Evolutionary conservation across 2,797 vertebrate genomes (phyloP).

Genomic region (Enteromius paludinosus): DNA sequence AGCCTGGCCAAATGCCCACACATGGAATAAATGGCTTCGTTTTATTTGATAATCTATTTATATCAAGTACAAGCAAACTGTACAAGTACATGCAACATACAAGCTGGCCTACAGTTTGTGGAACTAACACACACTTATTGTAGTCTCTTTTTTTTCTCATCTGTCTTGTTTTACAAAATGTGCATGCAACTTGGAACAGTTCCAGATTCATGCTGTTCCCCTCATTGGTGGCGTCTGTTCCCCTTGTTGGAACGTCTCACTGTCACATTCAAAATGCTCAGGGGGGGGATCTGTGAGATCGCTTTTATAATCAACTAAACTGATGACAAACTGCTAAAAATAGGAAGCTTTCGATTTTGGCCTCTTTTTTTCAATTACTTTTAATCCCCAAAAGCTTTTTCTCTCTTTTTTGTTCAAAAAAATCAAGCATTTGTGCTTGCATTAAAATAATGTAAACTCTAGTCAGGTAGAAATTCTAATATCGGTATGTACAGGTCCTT

Average conservation of each 20-base stretch:
- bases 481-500: conserved; percentile 49
- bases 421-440: conserved; percentile 93
- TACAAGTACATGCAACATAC: conserved; percentile 99
- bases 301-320: conserved; percentile 35
- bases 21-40: conserved; percentile 93
- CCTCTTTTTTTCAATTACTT: conserved; percentile 59
- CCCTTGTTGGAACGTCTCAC: conserved; percentile 51
- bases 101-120: conserved; percentile 95
- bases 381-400: conserved; percentile 47
- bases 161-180: conserved; percentile 90
- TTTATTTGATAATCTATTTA: conserved; percentile 93
- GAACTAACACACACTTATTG: conserved; percentile 92
- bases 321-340: conserved; percentile 49
- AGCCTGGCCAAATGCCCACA: conserved; percentile 84
- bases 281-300: conserved; percentile 35
- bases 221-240: conserved; percentile 76
- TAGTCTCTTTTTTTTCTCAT: conserved; percentile 80
- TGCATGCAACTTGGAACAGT: conserved; percentile 95
- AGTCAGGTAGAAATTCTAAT: conserved; percentile 52
- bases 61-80: conserved; percentile 99
- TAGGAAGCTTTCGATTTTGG: conserved; percentile 51
- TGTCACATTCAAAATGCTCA: conserved; percentile 56
- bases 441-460: conserved; percentile 66
- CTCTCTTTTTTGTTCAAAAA: conserved; percentile 75
- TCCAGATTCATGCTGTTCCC: conserved; percentile 96